These are phyloP conservation scores for Nettapus auritus DNA, from an alignment of 2,113 vertebrate genomes.

Conservation along the genomic window DNA sequence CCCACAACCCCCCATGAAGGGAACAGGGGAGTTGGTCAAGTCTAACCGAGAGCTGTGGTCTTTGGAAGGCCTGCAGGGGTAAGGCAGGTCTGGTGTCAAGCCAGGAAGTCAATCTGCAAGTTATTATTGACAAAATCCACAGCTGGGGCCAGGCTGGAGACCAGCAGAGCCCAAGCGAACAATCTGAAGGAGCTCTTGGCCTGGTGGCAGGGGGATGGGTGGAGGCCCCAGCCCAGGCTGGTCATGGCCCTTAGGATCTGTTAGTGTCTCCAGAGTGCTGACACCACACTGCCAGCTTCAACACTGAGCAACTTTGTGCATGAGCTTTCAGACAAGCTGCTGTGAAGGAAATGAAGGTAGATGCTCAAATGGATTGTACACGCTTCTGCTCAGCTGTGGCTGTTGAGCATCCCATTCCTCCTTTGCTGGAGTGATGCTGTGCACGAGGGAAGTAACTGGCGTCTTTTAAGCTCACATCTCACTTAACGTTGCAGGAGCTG, in stretches of 20 bases:
- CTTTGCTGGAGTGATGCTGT: not conserved
- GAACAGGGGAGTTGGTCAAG: fast-evolving
- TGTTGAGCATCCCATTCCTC: not conserved
- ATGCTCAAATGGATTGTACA: not conserved
- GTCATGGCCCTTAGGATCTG: no score
- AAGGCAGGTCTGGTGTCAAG: not conserved
- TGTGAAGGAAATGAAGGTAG: not conserved
- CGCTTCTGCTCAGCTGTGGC: not conserved
- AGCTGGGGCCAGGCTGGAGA: fast-evolving
- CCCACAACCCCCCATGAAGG: not conserved
- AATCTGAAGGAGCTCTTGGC: no score
- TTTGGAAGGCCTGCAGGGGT: not conserved
- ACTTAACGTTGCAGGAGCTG: not conserved
- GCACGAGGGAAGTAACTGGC: not conserved
- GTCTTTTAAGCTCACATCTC: not conserved
- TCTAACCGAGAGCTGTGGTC: not conserved
- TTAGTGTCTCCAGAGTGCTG: not conserved
- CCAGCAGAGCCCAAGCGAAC: not conserved
- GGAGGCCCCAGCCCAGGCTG: not conserved
- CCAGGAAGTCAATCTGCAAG: not conserved
- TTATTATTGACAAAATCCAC: not conserved
- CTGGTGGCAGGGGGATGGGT: not conserved
- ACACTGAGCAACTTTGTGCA: no score
- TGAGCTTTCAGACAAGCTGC: not conserved
- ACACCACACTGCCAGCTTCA: no score